These are phyloP conservation scores for Tipula vernalis DNA, from an alignment of 2,888 invertebrate genomes.

Conservation along the genomic window DNA sequence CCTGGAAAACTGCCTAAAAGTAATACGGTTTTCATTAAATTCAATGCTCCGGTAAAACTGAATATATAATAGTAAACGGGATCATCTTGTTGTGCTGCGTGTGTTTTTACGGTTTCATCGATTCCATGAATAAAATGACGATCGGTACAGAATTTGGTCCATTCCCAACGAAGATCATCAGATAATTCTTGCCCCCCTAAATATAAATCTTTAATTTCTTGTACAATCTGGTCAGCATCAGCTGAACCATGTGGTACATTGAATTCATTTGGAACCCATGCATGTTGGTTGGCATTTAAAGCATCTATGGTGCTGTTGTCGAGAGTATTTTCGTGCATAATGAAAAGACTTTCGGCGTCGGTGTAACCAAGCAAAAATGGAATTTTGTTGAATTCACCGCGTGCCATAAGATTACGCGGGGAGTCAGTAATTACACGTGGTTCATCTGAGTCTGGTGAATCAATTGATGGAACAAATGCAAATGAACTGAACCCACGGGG, in stretches of 20 bases:
- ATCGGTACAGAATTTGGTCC: slow-evolving; percentile 13
- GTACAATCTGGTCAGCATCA: background rate
- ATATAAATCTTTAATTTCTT: slow-evolving; percentile 15
- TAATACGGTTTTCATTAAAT: slow-evolving; percentile 13
- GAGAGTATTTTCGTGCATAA: slow-evolving; percentile 11
- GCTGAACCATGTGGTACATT: slow-evolving; percentile 9
- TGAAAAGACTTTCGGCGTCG: slow-evolving; percentile 15
- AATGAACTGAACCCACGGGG: slow-evolving; percentile 13
- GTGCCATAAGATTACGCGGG: slow-evolving; percentile 14
- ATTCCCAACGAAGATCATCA: slow-evolving; percentile 8
- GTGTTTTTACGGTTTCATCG: slow-evolving; percentile 13
- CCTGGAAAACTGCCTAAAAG: slow-evolving; percentile 17
- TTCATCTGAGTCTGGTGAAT: slow-evolving; percentile 12
- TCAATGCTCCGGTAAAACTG: slow-evolving; percentile 14
- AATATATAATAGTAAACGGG: slow-evolving; percentile 16
- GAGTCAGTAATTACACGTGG: slow-evolving; percentile 12
- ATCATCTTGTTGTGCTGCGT: slow-evolving; percentile 12
- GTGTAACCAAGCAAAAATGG: slow-evolving; percentile 18
- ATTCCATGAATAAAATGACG: slow-evolving; percentile 13
- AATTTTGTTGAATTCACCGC: slow-evolving; percentile 14
- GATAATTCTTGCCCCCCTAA: slow-evolving; percentile 12
- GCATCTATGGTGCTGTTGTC: background rate
- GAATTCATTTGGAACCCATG: slow-evolving; percentile 12
- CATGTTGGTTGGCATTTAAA: slow-evolving; percentile 12
- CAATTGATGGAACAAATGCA: slow-evolving; percentile 15